A percentile compares a stretch with the other conserved stretches of the same genome.
phyloP scores from a whole-genome alignment of 2,113 vertebrate species.

The Ictalurus furcatus region DNA sequence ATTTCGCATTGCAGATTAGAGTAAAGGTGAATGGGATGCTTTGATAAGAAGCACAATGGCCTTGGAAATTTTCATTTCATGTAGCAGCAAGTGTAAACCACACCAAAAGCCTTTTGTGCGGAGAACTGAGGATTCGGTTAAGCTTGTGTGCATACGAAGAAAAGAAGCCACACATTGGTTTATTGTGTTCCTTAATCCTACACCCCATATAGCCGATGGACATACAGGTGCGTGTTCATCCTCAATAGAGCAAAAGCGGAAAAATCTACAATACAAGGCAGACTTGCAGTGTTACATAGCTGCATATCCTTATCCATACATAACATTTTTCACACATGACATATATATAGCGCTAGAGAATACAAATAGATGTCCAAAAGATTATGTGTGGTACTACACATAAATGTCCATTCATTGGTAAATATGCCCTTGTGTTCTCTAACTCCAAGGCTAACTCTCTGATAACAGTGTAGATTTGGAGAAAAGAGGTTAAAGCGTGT shows the following conservation, averaged over 20 bases:
- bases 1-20: neutral
- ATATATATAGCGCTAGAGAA: neutral
- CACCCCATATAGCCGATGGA: slow-evolving; percentile 20
- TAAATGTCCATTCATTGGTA: neutral
- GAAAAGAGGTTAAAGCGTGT: slow-evolving; percentile 17
- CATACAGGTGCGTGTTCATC: slow-evolving; percentile 15
- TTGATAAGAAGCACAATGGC: slow-evolving; percentile 23
- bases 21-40: slow-evolving; percentile 1
- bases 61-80: neutral
- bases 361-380: neutral
- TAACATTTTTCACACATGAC: neutral
- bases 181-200: neutral
- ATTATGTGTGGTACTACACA: neutral
- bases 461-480: slow-evolving; percentile 17
- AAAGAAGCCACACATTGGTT: neutral
- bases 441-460: neutral
- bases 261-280: neutral
- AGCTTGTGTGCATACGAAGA: slow-evolving; percentile 11
- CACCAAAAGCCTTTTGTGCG: slow-evolving; percentile 13
- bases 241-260: neutral
- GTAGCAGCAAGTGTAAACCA: slow-evolving; percentile 7
- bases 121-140: neutral
- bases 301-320: neutral
- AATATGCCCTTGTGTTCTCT: neutral
- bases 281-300: neutral